These are phyloP conservation scores for Hypercompe scribonia DNA, from an alignment of 2,888 invertebrate genomes.

Conservation along the genomic window DNA sequence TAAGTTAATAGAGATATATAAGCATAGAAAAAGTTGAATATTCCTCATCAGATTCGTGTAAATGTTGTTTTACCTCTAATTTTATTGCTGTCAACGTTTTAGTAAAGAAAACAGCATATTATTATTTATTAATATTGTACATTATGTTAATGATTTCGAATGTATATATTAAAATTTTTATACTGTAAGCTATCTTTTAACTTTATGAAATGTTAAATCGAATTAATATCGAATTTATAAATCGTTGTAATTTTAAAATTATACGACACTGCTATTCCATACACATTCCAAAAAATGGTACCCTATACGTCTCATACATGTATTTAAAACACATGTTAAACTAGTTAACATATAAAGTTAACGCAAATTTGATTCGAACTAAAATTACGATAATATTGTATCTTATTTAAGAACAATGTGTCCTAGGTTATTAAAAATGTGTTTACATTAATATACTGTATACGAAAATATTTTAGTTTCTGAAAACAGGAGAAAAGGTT, in stretches of 20 bases:
- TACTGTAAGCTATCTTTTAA: neutral
- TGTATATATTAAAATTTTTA: neutral
- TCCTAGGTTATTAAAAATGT: too few species aligned
- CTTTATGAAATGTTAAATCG: neutral
- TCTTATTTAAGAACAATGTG: too few species aligned
- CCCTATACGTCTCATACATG: neutral
- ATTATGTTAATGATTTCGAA: neutral
- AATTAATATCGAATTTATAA: constrained; percentile 1
- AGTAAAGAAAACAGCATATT: neutral
- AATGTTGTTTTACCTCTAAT: neutral
- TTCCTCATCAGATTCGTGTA: neutral
- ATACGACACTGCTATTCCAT: neutral
- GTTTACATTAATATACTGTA: too few species aligned
- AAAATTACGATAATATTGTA: too few species aligned
- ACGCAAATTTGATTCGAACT: too few species aligned
- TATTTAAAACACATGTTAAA: neutral
- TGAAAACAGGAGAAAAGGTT: neutral
- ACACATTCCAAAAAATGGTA: neutral
- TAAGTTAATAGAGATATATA: neutral
- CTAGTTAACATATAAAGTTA: too few species aligned
- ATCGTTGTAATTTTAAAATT: neutral
- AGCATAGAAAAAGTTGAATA: neutral
- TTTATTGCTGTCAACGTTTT: neutral
- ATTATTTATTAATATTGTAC: neutral
- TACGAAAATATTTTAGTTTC: neutral